These are phyloP conservation scores for Tauraco erythrolophus DNA, from an alignment of 2,113 vertebrate species.

Conservation along the genomic window DNA sequence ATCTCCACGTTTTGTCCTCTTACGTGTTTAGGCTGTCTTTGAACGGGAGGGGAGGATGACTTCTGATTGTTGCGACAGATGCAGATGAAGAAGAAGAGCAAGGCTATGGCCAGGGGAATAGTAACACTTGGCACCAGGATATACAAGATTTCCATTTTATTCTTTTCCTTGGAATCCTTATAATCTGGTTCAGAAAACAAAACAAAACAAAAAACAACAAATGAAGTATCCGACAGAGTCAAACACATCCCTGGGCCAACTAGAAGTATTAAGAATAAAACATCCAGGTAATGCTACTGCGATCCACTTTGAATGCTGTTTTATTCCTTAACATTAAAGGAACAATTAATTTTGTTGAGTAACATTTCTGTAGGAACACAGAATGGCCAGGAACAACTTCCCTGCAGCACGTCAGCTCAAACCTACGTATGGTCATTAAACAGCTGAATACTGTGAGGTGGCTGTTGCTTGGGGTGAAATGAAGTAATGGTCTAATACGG, in stretches of 20 bases:
- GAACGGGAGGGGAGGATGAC: conserved; percentile 83
- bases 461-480: neutral
- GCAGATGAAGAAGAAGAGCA: conserved; percentile 98
- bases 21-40: conserved; percentile 91
- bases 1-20: conserved; percentile 97
- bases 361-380: neutral
- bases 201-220: neutral
- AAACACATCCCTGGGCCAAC: neutral
- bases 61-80: conserved; percentile 98
- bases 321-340: neutral
- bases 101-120: conserved; percentile 91
- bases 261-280: neutral
- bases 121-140: conserved; percentile 96
- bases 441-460: no score
- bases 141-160: conserved; percentile 95
- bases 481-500: neutral
- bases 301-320: neutral
- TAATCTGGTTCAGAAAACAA: conserved; percentile 76
- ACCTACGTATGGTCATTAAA: neutral
- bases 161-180: conserved; percentile 91
- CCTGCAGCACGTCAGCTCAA: neutral
- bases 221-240: neutral
- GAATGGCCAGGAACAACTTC: neutral
- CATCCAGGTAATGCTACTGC: neutral
- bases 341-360: neutral